Evolutionary conservation across 2,797 vertebrate species (phyloP).

Genomic region (Danio kyathit): DNA sequence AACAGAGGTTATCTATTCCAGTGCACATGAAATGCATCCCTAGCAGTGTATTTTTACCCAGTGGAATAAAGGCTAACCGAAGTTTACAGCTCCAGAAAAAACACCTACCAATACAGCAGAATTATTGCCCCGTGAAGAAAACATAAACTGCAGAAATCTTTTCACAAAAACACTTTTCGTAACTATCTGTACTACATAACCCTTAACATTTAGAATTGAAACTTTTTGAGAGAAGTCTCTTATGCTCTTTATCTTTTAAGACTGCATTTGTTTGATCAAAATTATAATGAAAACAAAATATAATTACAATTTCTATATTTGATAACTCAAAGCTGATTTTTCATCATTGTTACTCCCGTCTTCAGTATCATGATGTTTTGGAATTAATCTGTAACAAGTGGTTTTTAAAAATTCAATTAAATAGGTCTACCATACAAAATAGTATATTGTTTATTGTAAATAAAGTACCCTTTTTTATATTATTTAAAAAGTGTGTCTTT

Average conservation of each 20-base stretch:
- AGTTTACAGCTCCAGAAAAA: slow-evolving; percentile 26
- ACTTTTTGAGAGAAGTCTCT: too few species aligned
- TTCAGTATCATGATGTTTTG: too few species aligned
- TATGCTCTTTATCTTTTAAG: background rate
- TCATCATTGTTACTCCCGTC: background rate
- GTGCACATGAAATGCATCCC: background rate
- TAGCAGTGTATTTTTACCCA: slow-evolving; percentile 9
- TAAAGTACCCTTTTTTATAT: too few species aligned
- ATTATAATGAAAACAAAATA: background rate
- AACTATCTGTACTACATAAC: background rate
- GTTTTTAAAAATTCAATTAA: too few species aligned
- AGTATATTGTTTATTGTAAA: too few species aligned
- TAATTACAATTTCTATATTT: background rate
- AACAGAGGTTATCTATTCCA: slow-evolving; percentile 26
- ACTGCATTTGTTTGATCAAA: background rate
- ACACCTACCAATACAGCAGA: background rate
- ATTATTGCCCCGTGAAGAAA: background rate
- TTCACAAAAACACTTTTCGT: background rate
- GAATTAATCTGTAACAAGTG: too few species aligned
- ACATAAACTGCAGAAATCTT: background rate
- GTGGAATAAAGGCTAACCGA: background rate
- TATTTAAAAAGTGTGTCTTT: too few species aligned
- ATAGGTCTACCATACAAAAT: too few species aligned
- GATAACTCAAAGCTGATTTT: background rate
- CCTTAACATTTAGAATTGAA: too few species aligned